Percentiles rank a stretch among this genome's conserved stretches.
These are phyloP conservation scores for Ischnura elegans DNA, from an alignment of 2,888 invertebrate species.

Conservation along the genomic window DNA sequence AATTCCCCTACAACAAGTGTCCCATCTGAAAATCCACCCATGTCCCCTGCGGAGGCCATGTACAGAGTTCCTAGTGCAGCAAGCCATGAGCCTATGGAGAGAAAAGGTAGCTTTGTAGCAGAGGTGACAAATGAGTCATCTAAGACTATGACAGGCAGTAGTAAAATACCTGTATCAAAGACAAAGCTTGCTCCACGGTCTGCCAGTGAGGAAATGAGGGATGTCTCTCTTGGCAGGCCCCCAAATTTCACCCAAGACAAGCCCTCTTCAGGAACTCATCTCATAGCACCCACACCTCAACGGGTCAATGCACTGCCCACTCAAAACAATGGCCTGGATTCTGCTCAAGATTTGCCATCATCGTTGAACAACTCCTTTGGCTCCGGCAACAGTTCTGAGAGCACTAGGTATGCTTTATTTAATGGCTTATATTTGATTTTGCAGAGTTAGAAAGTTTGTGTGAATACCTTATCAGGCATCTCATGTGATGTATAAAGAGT, in stretches of 20 bases:
- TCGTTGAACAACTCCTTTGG: background rate
- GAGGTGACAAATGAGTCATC: conserved; percentile 30
- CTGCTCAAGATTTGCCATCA: background rate
- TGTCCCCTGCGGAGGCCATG: background rate
- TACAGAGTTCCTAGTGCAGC: background rate
- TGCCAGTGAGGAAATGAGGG: conserved; percentile 47
- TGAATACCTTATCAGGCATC: background rate
- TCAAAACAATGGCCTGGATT: conserved; percentile 10
- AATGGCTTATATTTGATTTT: background rate
- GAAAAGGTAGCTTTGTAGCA: background rate
- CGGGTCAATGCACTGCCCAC: conserved; percentile 73
- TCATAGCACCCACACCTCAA: conserved; percentile 72
- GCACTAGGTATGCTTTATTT: background rate
- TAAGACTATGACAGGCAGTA: conserved; percentile 10
- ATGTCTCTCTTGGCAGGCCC: conserved; percentile 69
- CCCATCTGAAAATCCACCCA: background rate
- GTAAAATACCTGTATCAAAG: conserved; percentile 57
- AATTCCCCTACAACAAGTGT: background rate
- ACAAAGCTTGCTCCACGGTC: background rate
- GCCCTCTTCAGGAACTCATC: conserved; percentile 70
- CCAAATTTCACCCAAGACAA: conserved; percentile 72
- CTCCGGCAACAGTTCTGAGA: conserved; percentile 1
- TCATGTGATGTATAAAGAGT: background rate
- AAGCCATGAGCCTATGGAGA: background rate
- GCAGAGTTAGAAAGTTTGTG: no score